Conservation (phyloP, 2,113 vertebrate species). For the Sinocyclocheilus anshuiensis region DNA sequence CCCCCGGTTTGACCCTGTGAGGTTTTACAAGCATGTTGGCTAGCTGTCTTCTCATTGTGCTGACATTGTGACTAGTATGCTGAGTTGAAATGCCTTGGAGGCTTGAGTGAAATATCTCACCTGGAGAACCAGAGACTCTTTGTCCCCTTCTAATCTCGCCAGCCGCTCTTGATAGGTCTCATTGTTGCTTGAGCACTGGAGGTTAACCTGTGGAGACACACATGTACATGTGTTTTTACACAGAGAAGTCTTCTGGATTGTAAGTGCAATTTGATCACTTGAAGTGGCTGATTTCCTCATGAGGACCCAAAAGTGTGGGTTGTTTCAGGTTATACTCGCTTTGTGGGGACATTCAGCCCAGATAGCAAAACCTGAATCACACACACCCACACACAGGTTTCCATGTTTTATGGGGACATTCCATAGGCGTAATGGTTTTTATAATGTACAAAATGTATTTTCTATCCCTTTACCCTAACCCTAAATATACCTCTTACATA, state of each 20-base stretch:
- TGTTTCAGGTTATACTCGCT: not conserved
- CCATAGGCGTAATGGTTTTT: too few relatives aligned
- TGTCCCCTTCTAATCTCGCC: conserved; percentile 85
- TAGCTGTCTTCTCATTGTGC: not conserved
- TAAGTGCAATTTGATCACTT: not conserved
- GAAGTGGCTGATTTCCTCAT: not conserved
- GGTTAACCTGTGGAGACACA: conserved; percentile 74
- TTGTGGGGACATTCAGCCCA: not conserved
- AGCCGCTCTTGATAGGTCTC: conserved; percentile 86
- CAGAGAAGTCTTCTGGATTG: not conserved
- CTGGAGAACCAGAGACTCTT: conserved; percentile 87
- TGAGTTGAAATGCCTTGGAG: not conserved
- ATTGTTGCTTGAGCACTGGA: conserved; percentile 75
- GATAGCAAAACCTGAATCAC: not conserved
- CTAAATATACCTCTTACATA: too few relatives aligned
- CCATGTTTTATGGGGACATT: too few relatives aligned
- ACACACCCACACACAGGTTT: not conserved
- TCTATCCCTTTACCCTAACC: not conserved
- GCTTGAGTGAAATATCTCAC: conserved; percentile 60
- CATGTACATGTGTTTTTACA: not conserved
- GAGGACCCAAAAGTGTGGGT: not conserved
- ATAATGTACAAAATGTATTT: too few relatives aligned
- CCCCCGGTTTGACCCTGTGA: conserved; percentile 29
- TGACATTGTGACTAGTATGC: conserved; percentile 14
- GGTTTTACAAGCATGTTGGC: conserved; percentile 4